These are phyloP conservation scores for Gymnothorax reevesii DNA, from an alignment of 2,797 vertebrate species.

Conservation along the genomic window DNA sequence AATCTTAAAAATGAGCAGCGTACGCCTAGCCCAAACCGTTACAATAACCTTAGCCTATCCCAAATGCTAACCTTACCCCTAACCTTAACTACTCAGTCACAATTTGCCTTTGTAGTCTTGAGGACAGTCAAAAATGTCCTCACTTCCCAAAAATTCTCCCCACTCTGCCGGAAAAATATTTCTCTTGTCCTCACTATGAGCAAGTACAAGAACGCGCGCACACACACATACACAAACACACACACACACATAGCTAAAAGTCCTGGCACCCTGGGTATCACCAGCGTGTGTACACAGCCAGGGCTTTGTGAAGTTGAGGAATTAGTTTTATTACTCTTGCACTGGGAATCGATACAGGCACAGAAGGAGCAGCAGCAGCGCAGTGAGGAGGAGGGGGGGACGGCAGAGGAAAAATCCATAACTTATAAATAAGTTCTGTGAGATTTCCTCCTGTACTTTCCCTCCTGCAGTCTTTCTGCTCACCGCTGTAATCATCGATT, in stretches of 20 bases:
- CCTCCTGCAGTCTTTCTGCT: conserved; percentile 21
- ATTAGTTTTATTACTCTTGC: conserved; percentile 78
- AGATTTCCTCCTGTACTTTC: conserved; percentile 42
- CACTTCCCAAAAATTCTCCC: no score
- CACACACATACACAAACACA: conserved; percentile 45
- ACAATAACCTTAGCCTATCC: no score
- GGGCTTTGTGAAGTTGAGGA: conserved; percentile 75
- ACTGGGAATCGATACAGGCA: conserved; percentile 71
- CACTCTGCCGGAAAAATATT: no score
- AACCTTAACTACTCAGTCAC: no score
- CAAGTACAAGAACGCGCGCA: neutral
- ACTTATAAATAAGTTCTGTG: conserved; percentile 75
- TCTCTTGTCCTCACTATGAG: neutral
- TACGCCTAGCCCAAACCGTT: no score
- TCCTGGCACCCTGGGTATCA: conserved; percentile 61
- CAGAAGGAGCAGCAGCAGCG: conserved; percentile 55
- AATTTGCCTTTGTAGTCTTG: no score
- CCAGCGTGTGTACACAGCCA: conserved; percentile 56
- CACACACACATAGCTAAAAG: conserved; percentile 36
- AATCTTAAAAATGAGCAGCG: no score
- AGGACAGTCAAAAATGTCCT: no score
- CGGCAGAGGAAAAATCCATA: conserved; percentile 72
- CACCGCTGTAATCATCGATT: conserved; percentile 71
- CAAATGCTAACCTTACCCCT: no score
- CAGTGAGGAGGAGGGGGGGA: conserved; percentile 32